phyloP scores from a whole-genome alignment of 2,888 invertebrate species.

The Cosmia trapezina region DNA sequence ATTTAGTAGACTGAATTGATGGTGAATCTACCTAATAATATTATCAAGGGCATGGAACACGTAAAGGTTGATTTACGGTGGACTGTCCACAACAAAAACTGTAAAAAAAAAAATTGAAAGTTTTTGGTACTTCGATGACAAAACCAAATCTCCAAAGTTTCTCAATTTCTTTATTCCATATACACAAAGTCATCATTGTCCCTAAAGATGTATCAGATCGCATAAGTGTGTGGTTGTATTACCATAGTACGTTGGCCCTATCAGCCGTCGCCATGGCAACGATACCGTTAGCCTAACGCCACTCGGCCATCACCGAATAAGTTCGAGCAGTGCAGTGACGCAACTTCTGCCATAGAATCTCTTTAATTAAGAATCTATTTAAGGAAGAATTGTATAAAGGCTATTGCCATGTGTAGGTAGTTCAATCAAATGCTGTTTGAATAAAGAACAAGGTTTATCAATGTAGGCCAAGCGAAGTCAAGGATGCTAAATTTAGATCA shows the following conservation, averaged over 20 bases:
- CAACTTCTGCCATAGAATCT: constrained; percentile 48
- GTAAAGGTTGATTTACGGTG: neutral
- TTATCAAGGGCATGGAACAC: neutral
- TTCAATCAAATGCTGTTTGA: constrained; percentile 22
- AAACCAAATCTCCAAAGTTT: neutral
- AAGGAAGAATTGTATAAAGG: constrained; percentile 23
- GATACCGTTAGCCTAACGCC: constrained; percentile 60
- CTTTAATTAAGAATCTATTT: constrained; percentile 46
- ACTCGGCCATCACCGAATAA: constrained; percentile 56
- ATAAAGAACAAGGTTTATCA: constrained; percentile 23
- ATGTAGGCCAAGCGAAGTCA: constrained; percentile 25
- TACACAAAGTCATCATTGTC: constrained; percentile 34
- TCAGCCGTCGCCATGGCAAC: constrained; percentile 62
- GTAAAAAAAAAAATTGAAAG: neutral
- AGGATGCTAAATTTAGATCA: constrained; percentile 2
- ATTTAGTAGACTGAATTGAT: neutral
- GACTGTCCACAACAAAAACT: neutral
- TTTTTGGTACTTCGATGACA: neutral
- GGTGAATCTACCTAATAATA: neutral
- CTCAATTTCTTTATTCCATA: constrained; percentile 14
- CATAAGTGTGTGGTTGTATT: constrained; percentile 61
- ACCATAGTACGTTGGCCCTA: constrained; percentile 66
- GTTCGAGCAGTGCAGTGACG: constrained; percentile 48
- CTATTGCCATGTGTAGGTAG: constrained; percentile 22
- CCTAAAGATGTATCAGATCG: constrained; percentile 33